phyloP scores from a whole-genome alignment of 1,140 invertebrate genomes.

The Portunus trituberculatus region DNA sequence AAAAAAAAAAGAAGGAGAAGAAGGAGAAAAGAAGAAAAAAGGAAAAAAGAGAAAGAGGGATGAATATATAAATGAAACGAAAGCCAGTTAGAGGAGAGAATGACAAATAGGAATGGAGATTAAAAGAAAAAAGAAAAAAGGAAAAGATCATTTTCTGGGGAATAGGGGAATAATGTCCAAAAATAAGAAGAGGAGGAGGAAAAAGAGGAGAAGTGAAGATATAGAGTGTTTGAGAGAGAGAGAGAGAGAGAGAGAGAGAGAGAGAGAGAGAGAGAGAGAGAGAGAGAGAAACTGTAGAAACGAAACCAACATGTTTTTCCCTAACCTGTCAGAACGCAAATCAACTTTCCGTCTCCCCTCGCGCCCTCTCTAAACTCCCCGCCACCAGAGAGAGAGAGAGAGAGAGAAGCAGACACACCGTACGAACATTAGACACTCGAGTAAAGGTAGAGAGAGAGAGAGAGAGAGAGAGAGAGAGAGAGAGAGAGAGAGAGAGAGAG shows the following conservation, averaged over 20 bases:
- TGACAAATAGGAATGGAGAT: too few species aligned
- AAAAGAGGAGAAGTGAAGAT: not conserved
- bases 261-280: conserved; percentile 20
- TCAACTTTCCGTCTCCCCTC: not conserved
- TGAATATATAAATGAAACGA: too few species aligned
- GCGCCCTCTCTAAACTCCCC: not conserved
- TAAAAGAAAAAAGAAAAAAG: too few species aligned
- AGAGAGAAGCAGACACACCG: not conserved
- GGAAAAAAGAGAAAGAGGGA: not conserved
- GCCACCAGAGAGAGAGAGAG: not conserved
- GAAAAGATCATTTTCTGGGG: too few species aligned
- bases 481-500: conserved; percentile 18
- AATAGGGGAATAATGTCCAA: too few species aligned
- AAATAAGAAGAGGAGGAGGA: not conserved
- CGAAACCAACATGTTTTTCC: conserved; percentile 22
- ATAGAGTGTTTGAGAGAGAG: not conserved
- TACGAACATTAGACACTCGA: too few species aligned
- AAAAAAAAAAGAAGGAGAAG: too few species aligned
- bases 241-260: conserved; percentile 20
- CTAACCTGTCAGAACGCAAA: conserved; percentile 21
- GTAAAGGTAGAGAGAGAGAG: not conserved
- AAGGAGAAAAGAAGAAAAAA: not conserved
- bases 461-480: conserved; percentile 11
- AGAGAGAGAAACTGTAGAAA: not conserved
- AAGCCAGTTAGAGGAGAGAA: too few species aligned